Base-by-base conservation (phyloP, 2,797 vertebrate genomes). In the Cyclopterus lumpus region DNA sequence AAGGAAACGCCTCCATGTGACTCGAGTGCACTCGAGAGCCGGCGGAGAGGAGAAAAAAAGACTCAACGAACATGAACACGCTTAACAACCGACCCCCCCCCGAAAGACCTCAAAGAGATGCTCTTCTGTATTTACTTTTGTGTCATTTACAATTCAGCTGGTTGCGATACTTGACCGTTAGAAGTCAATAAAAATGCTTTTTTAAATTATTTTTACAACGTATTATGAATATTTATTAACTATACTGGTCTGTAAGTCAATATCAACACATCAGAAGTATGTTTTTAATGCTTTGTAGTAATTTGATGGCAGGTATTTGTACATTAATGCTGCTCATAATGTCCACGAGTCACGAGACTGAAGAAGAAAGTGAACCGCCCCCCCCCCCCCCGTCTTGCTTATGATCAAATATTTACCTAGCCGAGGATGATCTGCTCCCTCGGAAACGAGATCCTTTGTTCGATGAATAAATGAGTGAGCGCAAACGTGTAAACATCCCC, bases 401-500 rank as follows among this genome's bases (percentile, higher is more conserved):
- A 38, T 54, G 38, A 70, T 81, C 5, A 81, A 83, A 83, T 83
- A 81, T 86, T 86, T 46, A 86, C 46, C 60, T 26, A 3, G 54
- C 8, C 69, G 80, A 74, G 73, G 57, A 48, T 63, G 67, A 80
- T 77, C 58, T 63, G 80, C 36, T 81, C 64, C 55, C 54, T 24
- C 54, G 15, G 73, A 86, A 81, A 67, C 16, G n/a, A 67, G 12
- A 60, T 66, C 68, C 71, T 81, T 44, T 79, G 86, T 78, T 71
- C 51, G 8, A 80, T 81, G 36, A 88, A 89, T 88, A 87, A 87
- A 82, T 79, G 71, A 79, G 73, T 1, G 30, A 68, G 72, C n/a
- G n/a, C 15, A 73, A 79, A 67, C 69, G 61, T 71, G 83, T 77
- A 81, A 81, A 85, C 78, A 85, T 54, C 62, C 15, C 15, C 34